Percentiles rank a stretch among this genome's conserved stretches.
phyloP scores from a whole-genome alignment of 2,113 vertebrate species.

The Grammomys surdaster region DNA sequence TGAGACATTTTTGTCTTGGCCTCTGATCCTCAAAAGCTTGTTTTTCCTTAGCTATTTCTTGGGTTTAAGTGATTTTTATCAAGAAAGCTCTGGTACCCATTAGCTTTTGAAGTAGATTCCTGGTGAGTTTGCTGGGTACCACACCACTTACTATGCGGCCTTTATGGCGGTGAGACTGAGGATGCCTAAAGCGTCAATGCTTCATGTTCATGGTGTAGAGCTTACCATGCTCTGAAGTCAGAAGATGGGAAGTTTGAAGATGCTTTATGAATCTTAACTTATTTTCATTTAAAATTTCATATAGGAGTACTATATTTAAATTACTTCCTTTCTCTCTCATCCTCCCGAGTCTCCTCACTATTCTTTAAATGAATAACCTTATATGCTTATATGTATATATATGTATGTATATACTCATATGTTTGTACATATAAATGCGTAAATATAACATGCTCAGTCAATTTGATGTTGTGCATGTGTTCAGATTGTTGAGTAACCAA shows the following conservation, averaged over 20 bases:
- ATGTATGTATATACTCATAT: neutral
- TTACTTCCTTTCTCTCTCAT: neutral
- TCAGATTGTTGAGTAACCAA: neutral
- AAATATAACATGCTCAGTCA: neutral
- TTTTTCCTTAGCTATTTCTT: neutral
- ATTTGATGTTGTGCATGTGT: neutral
- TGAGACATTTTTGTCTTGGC: conserved; percentile 44
- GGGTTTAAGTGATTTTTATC: neutral
- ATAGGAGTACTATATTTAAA: neutral
- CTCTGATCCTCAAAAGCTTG: neutral
- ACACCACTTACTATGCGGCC: neutral
- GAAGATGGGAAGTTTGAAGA: neutral
- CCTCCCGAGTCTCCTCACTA: neutral
- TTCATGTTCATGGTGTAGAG: neutral
- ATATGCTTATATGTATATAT: neutral
- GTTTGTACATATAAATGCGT: neutral
- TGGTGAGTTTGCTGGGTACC: neutral
- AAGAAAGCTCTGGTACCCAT: neutral
- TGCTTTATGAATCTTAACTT: neutral
- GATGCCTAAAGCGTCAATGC: neutral
- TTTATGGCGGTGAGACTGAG: neutral
- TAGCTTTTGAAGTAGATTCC: neutral
- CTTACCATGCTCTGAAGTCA: neutral
- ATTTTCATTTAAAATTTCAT: neutral
- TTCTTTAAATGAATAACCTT: neutral